phyloP scores from a whole-genome alignment of 1,140 invertebrate species.

The Procambarus virginalis region DNA sequence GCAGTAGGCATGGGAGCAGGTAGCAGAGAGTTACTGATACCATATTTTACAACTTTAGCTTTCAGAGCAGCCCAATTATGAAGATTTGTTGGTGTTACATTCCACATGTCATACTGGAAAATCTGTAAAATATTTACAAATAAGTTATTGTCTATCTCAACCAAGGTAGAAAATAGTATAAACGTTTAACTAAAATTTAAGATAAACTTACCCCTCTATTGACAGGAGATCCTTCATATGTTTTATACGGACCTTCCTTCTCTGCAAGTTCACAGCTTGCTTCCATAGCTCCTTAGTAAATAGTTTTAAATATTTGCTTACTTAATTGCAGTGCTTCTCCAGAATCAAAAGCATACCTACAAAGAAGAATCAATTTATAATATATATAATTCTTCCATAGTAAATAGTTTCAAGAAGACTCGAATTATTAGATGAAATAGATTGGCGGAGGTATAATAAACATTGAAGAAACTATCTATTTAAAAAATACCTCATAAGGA shows the following conservation, averaged over 20 bases:
- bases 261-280: conserved; percentile 96
- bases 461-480: too few species aligned
- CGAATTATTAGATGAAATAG: too few species aligned
- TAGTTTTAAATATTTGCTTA: conserved; percentile 97
- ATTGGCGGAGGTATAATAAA: too few species aligned
- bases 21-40: conserved; percentile 94
- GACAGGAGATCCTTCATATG: conserved; percentile 92
- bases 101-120: conserved; percentile 99
- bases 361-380: not conserved
- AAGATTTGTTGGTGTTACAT: conserved; percentile 87
- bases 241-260: conserved; percentile 89
- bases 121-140: conserved; percentile 75
- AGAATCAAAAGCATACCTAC: conserved; percentile 74
- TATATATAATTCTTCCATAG: too few species aligned
- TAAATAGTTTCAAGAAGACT: too few species aligned
- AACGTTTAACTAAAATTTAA: too few species aligned
- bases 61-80: conserved; percentile 94
- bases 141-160: too few species aligned
- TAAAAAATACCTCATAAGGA: conserved; percentile 84
- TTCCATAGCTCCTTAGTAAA: conserved; percentile 97
- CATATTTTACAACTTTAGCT: conserved; percentile 90
- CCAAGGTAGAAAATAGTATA: too few species aligned
- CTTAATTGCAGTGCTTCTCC: conserved; percentile 90
- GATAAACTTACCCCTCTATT: conserved; percentile 86
- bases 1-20: conserved; percentile 99